Conservation (phyloP, 53 echinoderm and acorn worm genomes). For the Zoroaster sp. region DNA sequence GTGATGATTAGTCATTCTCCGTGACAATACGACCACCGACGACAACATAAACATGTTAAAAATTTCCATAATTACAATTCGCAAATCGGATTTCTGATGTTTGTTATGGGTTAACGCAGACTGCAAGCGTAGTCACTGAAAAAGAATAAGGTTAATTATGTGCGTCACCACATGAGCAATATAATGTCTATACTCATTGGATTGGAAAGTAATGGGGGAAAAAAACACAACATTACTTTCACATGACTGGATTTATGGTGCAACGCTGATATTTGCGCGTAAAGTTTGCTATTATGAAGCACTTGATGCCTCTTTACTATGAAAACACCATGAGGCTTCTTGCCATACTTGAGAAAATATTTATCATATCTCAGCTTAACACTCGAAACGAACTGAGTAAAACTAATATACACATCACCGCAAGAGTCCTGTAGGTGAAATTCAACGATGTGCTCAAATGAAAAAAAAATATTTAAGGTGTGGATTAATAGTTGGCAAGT, state of each 20-base stretch:
- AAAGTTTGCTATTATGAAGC: too few species aligned
- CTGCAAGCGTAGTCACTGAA: too few species aligned
- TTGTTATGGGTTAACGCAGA: too few species aligned
- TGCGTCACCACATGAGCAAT: too few species aligned
- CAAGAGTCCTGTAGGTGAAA: background rate
- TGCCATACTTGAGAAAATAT: background rate
- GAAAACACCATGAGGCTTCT: background rate
- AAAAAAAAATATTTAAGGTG: background rate
- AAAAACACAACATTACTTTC: background rate
- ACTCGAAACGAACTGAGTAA: background rate
- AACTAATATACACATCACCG: background rate
- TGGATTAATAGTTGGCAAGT: constrained; percentile 27
- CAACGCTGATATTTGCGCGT: background rate
- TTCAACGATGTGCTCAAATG: background rate
- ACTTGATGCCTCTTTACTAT: background rate
- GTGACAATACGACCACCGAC: too few species aligned
- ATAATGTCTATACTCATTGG: too few species aligned
- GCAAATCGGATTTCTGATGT: too few species aligned
- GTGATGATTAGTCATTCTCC: too few species aligned
- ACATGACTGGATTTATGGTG: background rate
- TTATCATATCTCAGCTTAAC: background rate
- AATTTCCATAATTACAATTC: too few species aligned
- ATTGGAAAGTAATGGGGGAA: background rate
- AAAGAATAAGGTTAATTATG: too few species aligned
- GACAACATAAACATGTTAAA: too few species aligned